Conservation (phyloP, 2,888 invertebrate genomes). For the Hydropsyche betteni region DNA sequence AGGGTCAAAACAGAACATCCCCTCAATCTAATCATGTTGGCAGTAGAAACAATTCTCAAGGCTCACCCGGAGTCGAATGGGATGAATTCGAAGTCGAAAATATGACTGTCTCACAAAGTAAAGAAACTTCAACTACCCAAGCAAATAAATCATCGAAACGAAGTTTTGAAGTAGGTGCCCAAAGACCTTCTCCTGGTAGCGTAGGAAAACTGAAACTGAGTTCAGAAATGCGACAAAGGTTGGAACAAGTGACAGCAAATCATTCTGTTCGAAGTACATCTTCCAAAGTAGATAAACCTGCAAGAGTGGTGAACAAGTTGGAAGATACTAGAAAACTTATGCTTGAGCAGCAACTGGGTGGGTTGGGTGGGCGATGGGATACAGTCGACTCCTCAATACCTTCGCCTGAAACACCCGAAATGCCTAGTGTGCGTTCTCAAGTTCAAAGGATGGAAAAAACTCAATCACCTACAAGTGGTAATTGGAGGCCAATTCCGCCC, state of each 20-base stretch:
- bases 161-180: conserved; percentile 83
- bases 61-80: conserved; percentile 77
- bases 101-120: conserved; percentile 58
- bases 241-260: conserved; percentile 89
- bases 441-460: conserved; percentile 70
- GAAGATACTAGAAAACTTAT: conserved; percentile 87
- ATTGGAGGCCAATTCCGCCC: conserved; percentile 65
- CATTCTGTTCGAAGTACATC: conserved; percentile 81
- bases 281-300: conserved; percentile 73
- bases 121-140: conserved; percentile 54
- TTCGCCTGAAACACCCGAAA: conserved; percentile 53
- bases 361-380: conserved; percentile 66
- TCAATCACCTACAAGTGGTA: conserved; percentile 55
- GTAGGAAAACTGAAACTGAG: conserved; percentile 90
- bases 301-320: conserved; percentile 79
- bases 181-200: conserved; percentile 84
- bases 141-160: conserved; percentile 59
- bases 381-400: conserved; percentile 58
- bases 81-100: conserved; percentile 84
- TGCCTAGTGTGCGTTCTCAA: conserved; percentile 63
- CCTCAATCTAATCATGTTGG: conserved; percentile 54
- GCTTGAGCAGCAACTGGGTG: conserved; percentile 84
- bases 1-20: conserved; percentile 54
- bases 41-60: conserved; percentile 56
- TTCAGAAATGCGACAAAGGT: conserved; percentile 88